Base-by-base conservation (phyloP, 2,888 invertebrate genomes). In the Crossocerus cetratus region DNA sequence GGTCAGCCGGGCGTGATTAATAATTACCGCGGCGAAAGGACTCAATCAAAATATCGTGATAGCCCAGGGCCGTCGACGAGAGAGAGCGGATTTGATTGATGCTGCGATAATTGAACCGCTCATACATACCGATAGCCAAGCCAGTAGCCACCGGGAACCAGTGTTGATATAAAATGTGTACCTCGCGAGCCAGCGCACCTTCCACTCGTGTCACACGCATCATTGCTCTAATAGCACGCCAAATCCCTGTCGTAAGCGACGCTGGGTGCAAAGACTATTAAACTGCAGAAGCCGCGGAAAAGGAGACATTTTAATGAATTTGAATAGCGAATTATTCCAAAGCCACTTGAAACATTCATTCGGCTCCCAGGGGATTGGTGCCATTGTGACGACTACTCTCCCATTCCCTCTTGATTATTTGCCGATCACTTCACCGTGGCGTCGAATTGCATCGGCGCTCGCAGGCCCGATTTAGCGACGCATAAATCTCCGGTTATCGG, bases 391-490 rank as follows among this genome's bases (percentile, higher is more conserved):
- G 32, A 32, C 11, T 32, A 32, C 5, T 8, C 8, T 3, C 32
- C 13, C 55, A 32, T 3, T 18, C 1, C 43, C 11, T n/a, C 20
- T 18, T 55, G 63, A 63, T 63, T 55, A 54, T 63, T 63, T 62
- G 32, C 49, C 63, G 42, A 63, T 63, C 62, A 21, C 45, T 62
- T 56, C 56, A 61, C 56, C 54, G 20, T 59, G 53, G 44, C 66
- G 16, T 53, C 21, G 22, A 53, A 66, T 60, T 66, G 22, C 16
- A 21, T n/a, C 22, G 8, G 18, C n/a, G n/a, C n/a, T n/a, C 13
- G 13, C 23, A 21, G 53, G 53, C 53, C 20, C 49, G 58, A 65
- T 58, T 57, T 16, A 49, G 42, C 45, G 13, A 3, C 13, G 16
- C 13, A 11, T 22, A 20, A 59, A 49, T 16, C 22, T 2, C 8